phyloP scores from a whole-genome alignment of 2,113 vertebrate species.

The Anser brachyrhynchus region DNA sequence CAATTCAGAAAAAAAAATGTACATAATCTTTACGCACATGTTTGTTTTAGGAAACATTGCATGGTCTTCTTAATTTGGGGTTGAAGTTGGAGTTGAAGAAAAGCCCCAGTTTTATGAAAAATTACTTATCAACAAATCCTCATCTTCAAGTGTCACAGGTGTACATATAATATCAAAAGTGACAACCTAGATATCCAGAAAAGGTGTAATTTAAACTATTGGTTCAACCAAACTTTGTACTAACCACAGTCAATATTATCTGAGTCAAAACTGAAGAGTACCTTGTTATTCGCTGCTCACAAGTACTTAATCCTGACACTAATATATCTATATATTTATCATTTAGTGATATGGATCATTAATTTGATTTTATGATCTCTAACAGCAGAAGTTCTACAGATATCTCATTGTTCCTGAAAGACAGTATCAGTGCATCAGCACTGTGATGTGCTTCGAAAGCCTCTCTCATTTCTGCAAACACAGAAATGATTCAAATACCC shows the following conservation, averaged over 20 bases:
- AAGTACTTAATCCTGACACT: background rate
- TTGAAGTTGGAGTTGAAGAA: background rate
- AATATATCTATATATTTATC: background rate
- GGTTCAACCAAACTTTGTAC: background rate
- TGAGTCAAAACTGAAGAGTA: background rate
- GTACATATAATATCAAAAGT: background rate
- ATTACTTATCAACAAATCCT: background rate
- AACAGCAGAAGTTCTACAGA: background rate
- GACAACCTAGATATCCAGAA: background rate
- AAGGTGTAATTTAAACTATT: background rate
- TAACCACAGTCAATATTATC: background rate
- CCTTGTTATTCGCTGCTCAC: background rate
- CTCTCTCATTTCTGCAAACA: background rate
- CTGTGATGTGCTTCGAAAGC: background rate
- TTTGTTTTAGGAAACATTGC: background rate
- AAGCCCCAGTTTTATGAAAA: background rate
- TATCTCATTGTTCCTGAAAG: background rate
- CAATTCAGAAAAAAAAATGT: background rate
- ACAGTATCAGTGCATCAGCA: background rate
- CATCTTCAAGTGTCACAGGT: background rate
- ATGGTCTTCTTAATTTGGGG: background rate
- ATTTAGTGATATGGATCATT: background rate
- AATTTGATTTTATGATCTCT: background rate
- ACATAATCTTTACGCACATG: background rate
- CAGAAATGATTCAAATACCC: background rate